phyloP scores from a whole-genome alignment of 2,113 vertebrate species.

The Arothron firmamentum region DNA sequence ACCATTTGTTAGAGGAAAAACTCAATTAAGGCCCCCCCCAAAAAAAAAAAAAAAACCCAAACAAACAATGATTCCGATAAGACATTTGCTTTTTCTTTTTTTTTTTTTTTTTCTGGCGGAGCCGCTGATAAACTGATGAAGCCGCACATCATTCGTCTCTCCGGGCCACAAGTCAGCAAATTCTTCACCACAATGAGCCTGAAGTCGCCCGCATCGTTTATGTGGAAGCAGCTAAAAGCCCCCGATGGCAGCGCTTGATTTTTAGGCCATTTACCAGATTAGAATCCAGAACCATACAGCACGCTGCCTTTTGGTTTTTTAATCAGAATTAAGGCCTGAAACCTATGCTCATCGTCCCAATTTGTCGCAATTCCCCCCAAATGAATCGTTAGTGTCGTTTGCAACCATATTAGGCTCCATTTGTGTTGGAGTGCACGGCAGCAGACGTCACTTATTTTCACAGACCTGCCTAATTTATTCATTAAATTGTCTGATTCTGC shows the following conservation, averaged over 20 bases:
- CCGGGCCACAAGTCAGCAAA: constrained; percentile 54
- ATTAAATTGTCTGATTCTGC: constrained; percentile 62
- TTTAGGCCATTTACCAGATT: constrained; percentile 67
- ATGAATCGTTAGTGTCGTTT: constrained; percentile 52
- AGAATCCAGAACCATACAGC: constrained; percentile 57
- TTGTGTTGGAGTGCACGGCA: constrained; percentile 45
- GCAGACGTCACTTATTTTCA: constrained; percentile 43
- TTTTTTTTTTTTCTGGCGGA: constrained; percentile 16
- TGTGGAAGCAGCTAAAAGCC: constrained; percentile 42
- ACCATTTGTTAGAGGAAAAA: constrained; percentile 15
- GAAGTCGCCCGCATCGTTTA: constrained; percentile 36
- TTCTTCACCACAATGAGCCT: constrained; percentile 34
- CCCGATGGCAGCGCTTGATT: constrained; percentile 59
- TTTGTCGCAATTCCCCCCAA: constrained; percentile 41
- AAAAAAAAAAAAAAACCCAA: background rate
- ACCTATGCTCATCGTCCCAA: constrained; percentile 38
- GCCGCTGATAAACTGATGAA: constrained; percentile 53
- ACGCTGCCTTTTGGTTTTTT: constrained; percentile 6
- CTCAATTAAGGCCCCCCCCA: constrained; percentile 5
- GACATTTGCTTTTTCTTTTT: background rate
- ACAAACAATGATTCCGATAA: constrained; percentile 35
- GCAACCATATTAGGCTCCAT: constrained; percentile 42
- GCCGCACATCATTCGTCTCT: constrained; percentile 45
- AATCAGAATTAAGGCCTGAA: constrained; percentile 24
- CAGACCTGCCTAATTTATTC: constrained; percentile 63